Percentiles rank a stretch among this genome's conserved stretches.
phyloP scores from a whole-genome alignment of 2,113 vertebrate species.

The Illadopsis cleaveri region DNA sequence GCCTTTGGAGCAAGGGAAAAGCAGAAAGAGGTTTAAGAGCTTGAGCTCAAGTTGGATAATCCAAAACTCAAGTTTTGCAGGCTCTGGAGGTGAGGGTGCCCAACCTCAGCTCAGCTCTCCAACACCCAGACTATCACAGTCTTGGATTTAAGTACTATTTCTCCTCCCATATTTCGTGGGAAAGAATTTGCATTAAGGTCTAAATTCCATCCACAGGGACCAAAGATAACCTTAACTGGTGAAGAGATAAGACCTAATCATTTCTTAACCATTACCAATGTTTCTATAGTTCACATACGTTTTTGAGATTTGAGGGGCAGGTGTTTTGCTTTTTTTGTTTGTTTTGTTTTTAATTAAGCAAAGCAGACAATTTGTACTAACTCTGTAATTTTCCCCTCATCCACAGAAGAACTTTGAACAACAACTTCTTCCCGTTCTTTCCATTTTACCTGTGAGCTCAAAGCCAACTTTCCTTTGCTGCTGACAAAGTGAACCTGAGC shows the following conservation, averaged over 20 bases:
- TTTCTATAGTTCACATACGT: background rate
- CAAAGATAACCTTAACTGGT: background rate
- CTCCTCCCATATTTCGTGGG: background rate
- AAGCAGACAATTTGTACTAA: background rate
- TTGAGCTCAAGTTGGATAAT: background rate
- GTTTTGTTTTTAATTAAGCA: background rate
- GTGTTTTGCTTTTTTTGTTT: background rate
- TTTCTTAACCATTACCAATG: background rate
- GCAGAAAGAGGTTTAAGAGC: background rate
- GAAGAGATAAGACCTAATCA: background rate
- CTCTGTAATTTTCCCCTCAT: background rate
- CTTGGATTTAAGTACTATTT: background rate
- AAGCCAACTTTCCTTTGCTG: conserved; percentile 5
- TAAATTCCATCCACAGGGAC: background rate
- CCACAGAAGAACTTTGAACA: background rate
- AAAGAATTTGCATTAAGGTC: background rate
- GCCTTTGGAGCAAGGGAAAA: background rate
- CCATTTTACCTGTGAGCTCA: background rate
- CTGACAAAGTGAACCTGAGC: conserved; percentile 47
- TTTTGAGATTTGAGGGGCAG: background rate
- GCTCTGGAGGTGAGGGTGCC: background rate
- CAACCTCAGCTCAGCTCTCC: background rate
- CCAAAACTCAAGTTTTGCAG: background rate
- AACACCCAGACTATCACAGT: background rate
- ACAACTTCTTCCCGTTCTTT: background rate